Conservation (phyloP, 1,140 invertebrate genomes). For the Harlomillsia oculata region DNA sequence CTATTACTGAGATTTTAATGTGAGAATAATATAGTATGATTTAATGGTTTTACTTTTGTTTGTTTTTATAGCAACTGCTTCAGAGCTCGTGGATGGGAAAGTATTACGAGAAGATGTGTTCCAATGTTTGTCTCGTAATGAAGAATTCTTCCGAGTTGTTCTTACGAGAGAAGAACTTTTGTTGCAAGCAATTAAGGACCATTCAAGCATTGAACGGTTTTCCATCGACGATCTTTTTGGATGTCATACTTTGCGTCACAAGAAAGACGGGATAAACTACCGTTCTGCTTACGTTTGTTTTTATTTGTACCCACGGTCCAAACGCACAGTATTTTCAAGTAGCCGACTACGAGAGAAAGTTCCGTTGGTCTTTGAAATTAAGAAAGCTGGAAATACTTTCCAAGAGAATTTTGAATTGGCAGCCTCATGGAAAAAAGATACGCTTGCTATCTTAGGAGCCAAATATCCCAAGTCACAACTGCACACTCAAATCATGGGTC, state of each 20-base stretch:
- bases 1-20: too few species aligned
- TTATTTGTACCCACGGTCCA: slow-evolving; percentile 13
- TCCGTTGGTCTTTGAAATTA: slow-evolving; percentile 26
- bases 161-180: slow-evolving; percentile 22
- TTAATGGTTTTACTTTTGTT: too few species aligned
- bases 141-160: slow-evolving; percentile 18
- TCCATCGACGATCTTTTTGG: slow-evolving; percentile 31
- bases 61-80: background rate
- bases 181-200: slow-evolving; percentile 4
- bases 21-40: too few species aligned
- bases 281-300: slow-evolving; percentile 21
- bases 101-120: slow-evolving; percentile 28
- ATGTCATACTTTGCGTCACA: slow-evolving; percentile 27
- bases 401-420: slow-evolving; percentile 28
- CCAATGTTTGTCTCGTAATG: slow-evolving; percentile 15
- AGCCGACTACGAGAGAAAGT: slow-evolving; percentile 12
- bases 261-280: background rate
- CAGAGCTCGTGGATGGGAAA: slow-evolving; percentile 10
- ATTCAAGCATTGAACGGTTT: slow-evolving; percentile 10
- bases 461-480: slow-evolving; percentile 26
- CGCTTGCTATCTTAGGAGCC: background rate
- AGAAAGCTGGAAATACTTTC: slow-evolving; percentile 21
- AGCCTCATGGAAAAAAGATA: slow-evolving; percentile 28
- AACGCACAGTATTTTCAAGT: slow-evolving; percentile 3
- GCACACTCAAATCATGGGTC: slow-evolving; percentile 1